Base-by-base conservation (phyloP, 2,888 invertebrate genomes). In the Arctia plantaginis region DNA sequence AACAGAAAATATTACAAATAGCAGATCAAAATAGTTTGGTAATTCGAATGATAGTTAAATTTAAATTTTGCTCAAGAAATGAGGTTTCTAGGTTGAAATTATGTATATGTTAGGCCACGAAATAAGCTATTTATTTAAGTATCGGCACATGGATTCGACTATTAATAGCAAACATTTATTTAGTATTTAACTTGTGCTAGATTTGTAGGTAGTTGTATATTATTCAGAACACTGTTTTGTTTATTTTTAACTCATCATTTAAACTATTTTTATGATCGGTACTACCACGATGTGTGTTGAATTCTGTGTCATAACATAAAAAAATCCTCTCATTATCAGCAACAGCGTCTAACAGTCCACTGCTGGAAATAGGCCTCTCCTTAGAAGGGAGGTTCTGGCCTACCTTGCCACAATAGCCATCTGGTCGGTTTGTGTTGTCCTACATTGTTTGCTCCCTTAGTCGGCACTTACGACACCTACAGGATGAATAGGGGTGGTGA, bases 61-160 rank as follows among this genome's bases (percentile, higher is more conserved):
- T 78, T 77, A 77, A 67, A 78, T 80, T 76, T 78, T 51, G 59
- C 33, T 27, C 51, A 82, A 79, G 86, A 27, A 92, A 91, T 88
- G 87, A 77, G 93, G 93, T 93, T 90, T 91, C 84, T 88, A 81
- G 92, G 92, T 88, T 90, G 88, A 89, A 89, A 89, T 79, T 71
- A 80, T 84, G 82, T 85, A 74, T 87, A 78, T 82, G 78, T 83
- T 64, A n/a, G 87, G 87, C 88, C 82, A 86, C 73, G 80, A 87
- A 88, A 86, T 72, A 67, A 51, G 78, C 44, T 51, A n/a, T 47
- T 74, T 35, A n/a, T 69, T 55, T n/a, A 69, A 15, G n/a, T 39
- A 27, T 69, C 0, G 55, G 27, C 10, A 55, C n/a, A 33, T 27
- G 39, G 39, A 18, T 12, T 39, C 18, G 27, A 39, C 18, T 69